Evolutionary conservation across 2,888 invertebrate species (phyloP).

Genomic region (Ichneumon xanthorius): DNA sequence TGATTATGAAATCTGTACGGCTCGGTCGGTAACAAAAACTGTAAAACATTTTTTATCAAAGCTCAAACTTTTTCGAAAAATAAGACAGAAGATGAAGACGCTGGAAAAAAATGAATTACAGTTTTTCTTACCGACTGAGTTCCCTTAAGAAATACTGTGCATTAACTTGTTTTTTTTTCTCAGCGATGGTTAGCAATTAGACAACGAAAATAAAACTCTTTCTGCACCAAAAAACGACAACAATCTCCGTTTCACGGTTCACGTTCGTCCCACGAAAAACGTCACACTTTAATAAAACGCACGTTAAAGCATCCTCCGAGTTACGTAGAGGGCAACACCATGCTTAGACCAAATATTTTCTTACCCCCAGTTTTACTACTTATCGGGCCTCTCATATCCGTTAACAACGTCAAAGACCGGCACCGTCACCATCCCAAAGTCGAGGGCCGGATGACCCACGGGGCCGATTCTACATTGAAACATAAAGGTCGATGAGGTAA

Average conservation of each 20-base stretch:
- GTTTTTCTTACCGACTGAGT: not conserved
- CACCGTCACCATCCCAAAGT: slow-evolving; percentile 16
- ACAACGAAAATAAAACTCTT: slow-evolving; percentile 5
- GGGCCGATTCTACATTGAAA: slow-evolving; percentile 48
- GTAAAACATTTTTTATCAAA: not conserved
- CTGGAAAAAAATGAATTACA: not conserved
- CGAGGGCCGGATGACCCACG: slow-evolving; percentile 47
- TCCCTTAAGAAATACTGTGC: not conserved
- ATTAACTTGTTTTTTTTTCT: not conserved
- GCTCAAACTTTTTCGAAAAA: no score
- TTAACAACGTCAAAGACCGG: slow-evolving; percentile 23
- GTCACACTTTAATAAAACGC: not conserved
- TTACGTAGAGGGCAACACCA: slow-evolving; percentile 45
- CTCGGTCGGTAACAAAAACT: not conserved
- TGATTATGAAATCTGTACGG: no score
- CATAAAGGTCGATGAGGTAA: slow-evolving; percentile 72
- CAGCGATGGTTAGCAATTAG: not conserved
- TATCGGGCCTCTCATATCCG: slow-evolving; percentile 1
- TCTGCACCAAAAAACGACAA: not conserved
- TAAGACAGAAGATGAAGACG: not conserved
- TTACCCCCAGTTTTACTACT: slow-evolving; percentile 41
- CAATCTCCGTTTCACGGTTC: not conserved
- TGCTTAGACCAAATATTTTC: slow-evolving; percentile 56
- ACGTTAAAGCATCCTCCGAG: not conserved
- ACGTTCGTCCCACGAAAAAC: not conserved